Percentiles rank a stretch among this genome's conserved stretches.
Evolutionary conservation across 1,140 invertebrate genomes (phyloP).

Genomic region (Drosophila virilis): DNA sequence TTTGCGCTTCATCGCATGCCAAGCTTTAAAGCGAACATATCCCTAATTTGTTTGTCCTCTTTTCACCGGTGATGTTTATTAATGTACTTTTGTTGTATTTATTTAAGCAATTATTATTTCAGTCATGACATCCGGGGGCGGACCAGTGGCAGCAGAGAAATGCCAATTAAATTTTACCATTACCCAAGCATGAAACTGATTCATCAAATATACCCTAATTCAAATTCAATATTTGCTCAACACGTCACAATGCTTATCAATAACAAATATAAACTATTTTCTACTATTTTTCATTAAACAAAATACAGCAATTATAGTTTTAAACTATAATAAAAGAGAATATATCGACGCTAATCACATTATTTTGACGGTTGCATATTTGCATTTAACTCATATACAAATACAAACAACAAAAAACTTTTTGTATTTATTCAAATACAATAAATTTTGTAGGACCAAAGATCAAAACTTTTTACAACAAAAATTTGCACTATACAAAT

Average conservation of each 20-base stretch:
- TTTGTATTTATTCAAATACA: conserved; percentile 7
- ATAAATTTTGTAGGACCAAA: conserved; percentile 29
- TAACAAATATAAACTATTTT: conserved; percentile 51
- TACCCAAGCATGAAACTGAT: conserved; percentile 29
- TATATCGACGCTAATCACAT: conserved; percentile 54
- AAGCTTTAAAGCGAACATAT: conserved; percentile 30
- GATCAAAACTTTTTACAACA: conserved; percentile 50
- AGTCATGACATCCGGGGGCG: conserved; percentile 33
- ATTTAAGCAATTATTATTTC: conserved; percentile 73
- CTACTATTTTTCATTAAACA: conserved; percentile 26
- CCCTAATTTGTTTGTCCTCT: conserved; percentile 44
- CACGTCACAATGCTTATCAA: conserved; percentile 30
- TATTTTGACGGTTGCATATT: conserved; percentile 58
- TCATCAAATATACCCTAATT: conserved; percentile 47
- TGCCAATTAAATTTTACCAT: conserved; percentile 65
- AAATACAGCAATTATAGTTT: conserved; percentile 1
- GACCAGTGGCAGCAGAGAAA: conserved; percentile 26
- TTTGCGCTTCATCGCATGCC: conserved; percentile 72
- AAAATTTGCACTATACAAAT: conserved; percentile 68
- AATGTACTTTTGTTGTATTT: conserved; percentile 72
- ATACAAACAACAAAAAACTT: conserved; percentile 24
- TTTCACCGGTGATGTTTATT: conserved; percentile 59
- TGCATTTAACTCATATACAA: conserved; percentile 59
- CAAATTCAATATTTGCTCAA: conserved; percentile 46
- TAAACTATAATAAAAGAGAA: neutral